Base-by-base conservation (phyloP, 2,888 invertebrate species). In the Brachyopa scutellaris region DNA sequence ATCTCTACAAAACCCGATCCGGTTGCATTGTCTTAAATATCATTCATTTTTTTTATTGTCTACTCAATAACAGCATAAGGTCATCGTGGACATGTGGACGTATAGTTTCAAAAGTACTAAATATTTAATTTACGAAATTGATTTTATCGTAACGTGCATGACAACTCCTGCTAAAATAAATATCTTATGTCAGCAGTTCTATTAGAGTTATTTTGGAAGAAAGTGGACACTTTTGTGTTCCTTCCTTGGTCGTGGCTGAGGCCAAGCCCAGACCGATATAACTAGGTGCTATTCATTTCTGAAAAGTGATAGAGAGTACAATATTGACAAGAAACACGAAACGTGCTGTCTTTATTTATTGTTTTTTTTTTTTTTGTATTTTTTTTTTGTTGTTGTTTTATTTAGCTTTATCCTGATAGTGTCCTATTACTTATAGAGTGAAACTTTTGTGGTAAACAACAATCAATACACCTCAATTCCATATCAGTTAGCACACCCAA, bases 231-330 rank as follows among this genome's bases (percentile, higher is more conserved):
- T 62, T 74, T 76, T 76, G 42, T 69, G 45, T 73, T 57, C n/a
- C 57, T 40, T 11, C 57, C 59, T 53, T 47, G 21, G 66, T 21
- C n/a, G n/a, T n/a, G n/a, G n/a, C n/a, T n/a, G n/a, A n/a, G 61
- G 64, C 77, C 82, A 33, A 77, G 59, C 82, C 82, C 70, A 66
- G 49, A 77, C 47, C 70, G 51, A 82, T 82, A 82, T 82, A 66
- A 82, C 70, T 67, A 82, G 82, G 77, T 82, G 82, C 61, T 72
- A 82, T 82, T 77, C 82, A 82, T 70, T 82, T 70, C 51, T 49
- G 47, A 55, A 82, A 82, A 77, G 66, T 77, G 70, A 82, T 72
- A 55, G 64, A 66, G 15, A 15, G 53, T 70, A 38, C 31, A 66
- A 77, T 76, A 82, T 77, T 77, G 82, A 72, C 66, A 49, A 33